A percentile compares a stretch with the other conserved stretches of the same genome.
Evolutionary conservation across 1,140 invertebrate species (phyloP).

Genomic region (Calycopis cecrops): DNA sequence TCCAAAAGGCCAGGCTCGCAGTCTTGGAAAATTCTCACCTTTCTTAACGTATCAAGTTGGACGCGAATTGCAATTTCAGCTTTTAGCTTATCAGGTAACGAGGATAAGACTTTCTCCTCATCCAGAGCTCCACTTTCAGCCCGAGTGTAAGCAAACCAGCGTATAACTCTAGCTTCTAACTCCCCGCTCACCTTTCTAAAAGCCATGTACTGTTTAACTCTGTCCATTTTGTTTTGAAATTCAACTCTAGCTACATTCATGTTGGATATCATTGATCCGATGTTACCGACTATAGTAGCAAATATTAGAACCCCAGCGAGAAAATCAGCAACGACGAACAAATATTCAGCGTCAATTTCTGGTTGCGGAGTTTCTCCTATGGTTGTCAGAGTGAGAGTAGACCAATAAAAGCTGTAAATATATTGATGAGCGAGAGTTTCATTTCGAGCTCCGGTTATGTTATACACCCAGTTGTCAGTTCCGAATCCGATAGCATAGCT

Average conservation of each 20-base stretch:
- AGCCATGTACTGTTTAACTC: slow-evolving; percentile 98
- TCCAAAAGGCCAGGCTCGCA: slow-evolving; percentile 95
- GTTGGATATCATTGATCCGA: slow-evolving; percentile 97
- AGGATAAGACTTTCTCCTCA: slow-evolving; percentile 87
- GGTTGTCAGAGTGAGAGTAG: slow-evolving; percentile 94
- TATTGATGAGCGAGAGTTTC: slow-evolving; percentile 86
- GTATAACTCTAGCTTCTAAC: slow-evolving; percentile 90
- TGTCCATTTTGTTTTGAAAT: slow-evolving; percentile 97
- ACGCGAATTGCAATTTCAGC: slow-evolving; percentile 98
- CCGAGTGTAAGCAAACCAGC: slow-evolving; percentile 99
- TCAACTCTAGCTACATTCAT: slow-evolving; percentile 96
- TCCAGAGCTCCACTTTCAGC: slow-evolving; percentile 94
- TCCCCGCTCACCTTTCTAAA: slow-evolving; percentile 90
- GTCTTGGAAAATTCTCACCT: slow-evolving; percentile 94
- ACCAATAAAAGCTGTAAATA: slow-evolving; percentile 98
- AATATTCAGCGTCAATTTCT: slow-evolving; percentile 89
- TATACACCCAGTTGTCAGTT: slow-evolving; percentile 91
- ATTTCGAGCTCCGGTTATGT: slow-evolving; percentile 80
- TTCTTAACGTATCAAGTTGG: slow-evolving; percentile 93
- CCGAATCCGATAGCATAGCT: slow-evolving; percentile 94
- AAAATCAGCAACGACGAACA: slow-evolving; percentile 93
- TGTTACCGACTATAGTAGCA: slow-evolving; percentile 94
- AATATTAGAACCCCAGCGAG: slow-evolving; percentile 92
- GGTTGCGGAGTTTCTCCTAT: slow-evolving; percentile 93
- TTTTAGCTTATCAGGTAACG: slow-evolving; percentile 95